These are phyloP conservation scores for Umimayanthus chanpuru DNA, from an alignment of 92 coral and sea anemone species.

Conservation along the genomic window DNA sequence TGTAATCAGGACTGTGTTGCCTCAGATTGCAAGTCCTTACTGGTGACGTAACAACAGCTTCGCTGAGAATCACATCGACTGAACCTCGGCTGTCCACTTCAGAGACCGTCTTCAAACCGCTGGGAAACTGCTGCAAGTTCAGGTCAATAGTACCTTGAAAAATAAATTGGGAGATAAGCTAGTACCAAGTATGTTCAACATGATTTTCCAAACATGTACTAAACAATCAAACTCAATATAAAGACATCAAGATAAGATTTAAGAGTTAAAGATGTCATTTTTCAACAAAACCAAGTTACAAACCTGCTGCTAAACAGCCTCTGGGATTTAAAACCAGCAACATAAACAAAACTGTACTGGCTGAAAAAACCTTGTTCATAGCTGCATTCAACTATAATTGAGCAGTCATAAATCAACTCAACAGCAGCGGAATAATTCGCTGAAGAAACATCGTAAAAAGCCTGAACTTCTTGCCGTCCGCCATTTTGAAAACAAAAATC, in stretches of 20 bases:
- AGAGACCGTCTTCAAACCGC: conserved; percentile 20
- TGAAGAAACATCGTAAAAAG: neutral
- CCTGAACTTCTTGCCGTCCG: conserved; percentile 18
- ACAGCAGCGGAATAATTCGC: neutral
- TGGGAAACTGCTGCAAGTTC: conserved; percentile 4
- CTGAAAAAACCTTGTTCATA: neutral
- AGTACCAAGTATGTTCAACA: neutral
- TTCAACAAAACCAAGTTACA: neutral
- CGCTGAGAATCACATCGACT: conserved; percentile 24
- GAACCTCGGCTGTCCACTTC: conserved; percentile 28
- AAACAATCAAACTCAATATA: neutral
- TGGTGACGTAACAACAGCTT: conserved; percentile 11
- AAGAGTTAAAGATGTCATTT: neutral
- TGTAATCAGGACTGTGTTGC: no score
- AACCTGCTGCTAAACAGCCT: conserved; percentile 33
- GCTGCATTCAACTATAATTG: neutral
- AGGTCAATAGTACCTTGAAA: conserved; percentile 15
- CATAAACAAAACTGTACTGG: neutral
- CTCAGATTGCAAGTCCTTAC: neutral
- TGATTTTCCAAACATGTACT: neutral
- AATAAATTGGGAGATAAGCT: neutral
- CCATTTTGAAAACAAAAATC: conserved; percentile 44
- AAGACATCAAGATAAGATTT: neutral
- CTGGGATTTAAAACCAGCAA: neutral
- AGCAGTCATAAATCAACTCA: neutral